These are phyloP conservation scores for Enteromius thamalakanensis DNA, from an alignment of 2,797 vertebrate genomes.

Conservation along the genomic window DNA sequence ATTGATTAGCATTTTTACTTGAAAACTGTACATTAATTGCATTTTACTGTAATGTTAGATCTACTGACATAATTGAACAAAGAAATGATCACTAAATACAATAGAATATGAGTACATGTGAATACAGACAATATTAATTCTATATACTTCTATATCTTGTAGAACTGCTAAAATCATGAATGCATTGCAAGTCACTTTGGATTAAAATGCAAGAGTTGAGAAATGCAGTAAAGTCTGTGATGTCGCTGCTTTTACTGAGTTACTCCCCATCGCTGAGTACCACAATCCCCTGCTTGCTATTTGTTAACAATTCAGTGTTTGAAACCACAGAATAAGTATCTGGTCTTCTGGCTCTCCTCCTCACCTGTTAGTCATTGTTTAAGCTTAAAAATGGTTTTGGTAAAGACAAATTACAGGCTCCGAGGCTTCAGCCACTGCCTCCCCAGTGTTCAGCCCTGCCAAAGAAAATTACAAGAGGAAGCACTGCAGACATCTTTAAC, in stretches of 20 bases:
- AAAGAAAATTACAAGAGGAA: slow-evolving; percentile 56
- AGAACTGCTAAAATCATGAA: neutral
- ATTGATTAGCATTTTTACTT: too few relatives aligned
- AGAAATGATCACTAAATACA: neutral
- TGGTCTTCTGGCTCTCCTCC: slow-evolving; percentile 36
- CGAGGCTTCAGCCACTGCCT: slow-evolving; percentile 15
- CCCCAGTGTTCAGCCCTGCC: slow-evolving; percentile 44
- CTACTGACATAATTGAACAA: neutral
- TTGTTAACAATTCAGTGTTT: slow-evolving; percentile 14
- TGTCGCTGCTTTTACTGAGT: neutral
- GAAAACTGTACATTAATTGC: too few relatives aligned
- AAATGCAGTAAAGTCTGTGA: neutral
- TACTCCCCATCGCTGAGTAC: neutral
- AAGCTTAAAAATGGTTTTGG: slow-evolving; percentile 50
- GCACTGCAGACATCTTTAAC: slow-evolving; percentile 53
- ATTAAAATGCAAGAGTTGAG: neutral
- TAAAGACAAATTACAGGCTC: slow-evolving; percentile 58
- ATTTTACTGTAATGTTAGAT: too few relatives aligned
- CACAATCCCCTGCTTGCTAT: neutral
- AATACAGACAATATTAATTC: neutral
- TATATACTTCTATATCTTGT: too few relatives aligned
- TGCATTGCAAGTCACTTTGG: neutral
- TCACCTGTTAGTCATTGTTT: slow-evolving; percentile 56
- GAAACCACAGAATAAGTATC: neutral
- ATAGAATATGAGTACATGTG: too few relatives aligned